Percentiles rank a stretch among this genome's conserved stretches.
phyloP scores from a whole-genome alignment of 2,113 vertebrate species.

The Neodon shergylaensis region DNA sequence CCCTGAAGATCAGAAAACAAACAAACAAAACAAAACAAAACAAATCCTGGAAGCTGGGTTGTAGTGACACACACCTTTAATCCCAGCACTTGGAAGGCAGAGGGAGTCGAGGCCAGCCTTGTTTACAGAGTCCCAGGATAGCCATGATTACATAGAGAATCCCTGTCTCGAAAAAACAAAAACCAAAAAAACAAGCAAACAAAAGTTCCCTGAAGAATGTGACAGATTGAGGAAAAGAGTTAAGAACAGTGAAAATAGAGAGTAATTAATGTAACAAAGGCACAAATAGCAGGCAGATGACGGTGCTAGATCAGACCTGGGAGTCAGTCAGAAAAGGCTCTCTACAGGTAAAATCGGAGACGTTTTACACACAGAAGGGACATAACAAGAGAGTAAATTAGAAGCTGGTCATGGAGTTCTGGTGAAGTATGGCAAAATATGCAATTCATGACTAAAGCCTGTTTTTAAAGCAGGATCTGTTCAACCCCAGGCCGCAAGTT shows the following conservation, averaged over 20 bases:
- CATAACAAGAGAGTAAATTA: neutral
- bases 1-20: neutral
- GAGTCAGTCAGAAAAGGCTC: neutral
- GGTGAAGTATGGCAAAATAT: neutral
- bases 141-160: neutral
- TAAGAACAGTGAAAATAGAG: slow-evolving; percentile 28
- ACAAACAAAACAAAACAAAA: neutral
- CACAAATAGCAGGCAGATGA: neutral
- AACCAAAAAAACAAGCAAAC: neutral
- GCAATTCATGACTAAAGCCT: neutral
- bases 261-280: neutral
- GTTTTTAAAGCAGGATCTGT: neutral
- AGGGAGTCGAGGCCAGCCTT: neutral
- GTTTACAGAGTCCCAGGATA: neutral
- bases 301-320: neutral
- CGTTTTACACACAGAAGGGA: slow-evolving; percentile 15
- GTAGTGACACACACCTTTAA: neutral
- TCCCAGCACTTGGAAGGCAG: neutral
- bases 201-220: neutral
- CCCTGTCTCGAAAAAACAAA: neutral
- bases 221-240: slow-evolving; percentile 14
- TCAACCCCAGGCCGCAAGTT: neutral
- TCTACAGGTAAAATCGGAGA: neutral
- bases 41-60: neutral
- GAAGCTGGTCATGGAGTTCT: neutral